Percentiles rank a stretch among this genome's conserved stretches.
Evolutionary conservation across 2,888 invertebrate genomes (phyloP).

Genomic region (Apomyelois bistriatella): DNA sequence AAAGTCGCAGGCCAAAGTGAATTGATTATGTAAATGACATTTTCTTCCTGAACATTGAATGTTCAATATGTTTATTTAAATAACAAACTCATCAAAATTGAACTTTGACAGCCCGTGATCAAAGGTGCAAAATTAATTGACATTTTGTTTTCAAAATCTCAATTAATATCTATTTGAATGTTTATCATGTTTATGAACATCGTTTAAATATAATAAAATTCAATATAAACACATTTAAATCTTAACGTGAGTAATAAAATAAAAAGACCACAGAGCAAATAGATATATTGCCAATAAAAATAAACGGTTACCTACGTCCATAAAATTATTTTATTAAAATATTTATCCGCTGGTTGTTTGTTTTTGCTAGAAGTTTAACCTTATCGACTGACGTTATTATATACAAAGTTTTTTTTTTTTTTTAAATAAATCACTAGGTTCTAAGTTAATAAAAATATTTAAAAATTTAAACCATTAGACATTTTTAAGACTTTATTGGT

Average conservation of each 20-base stretch:
- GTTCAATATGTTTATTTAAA: background rate
- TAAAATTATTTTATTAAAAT: background rate
- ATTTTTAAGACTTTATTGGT: too few species aligned
- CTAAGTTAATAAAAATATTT: too few species aligned
- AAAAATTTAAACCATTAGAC: too few species aligned
- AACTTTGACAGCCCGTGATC: background rate
- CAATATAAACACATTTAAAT: background rate
- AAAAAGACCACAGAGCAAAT: background rate
- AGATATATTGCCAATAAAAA: background rate
- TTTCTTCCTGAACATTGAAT: background rate
- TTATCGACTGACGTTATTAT: too few species aligned
- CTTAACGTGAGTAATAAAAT: background rate
- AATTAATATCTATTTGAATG: slow-evolving; percentile 1
- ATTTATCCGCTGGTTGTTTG: background rate
- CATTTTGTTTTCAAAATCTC: background rate
- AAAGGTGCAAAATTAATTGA: background rate
- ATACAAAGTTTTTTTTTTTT: too few species aligned
- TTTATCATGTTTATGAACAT: background rate
- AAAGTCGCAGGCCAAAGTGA: too few species aligned
- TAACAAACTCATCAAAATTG: background rate
- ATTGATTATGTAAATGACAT: too few species aligned
- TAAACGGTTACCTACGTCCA: background rate
- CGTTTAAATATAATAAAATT: background rate
- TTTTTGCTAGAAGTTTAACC: background rate
- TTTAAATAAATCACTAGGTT: too few species aligned